Percentiles rank a stretch among this genome's conserved stretches.
These are phyloP conservation scores for Thaumetopoea pityocampa DNA, from an alignment of 1,140 invertebrate species.

Conservation along the genomic window DNA sequence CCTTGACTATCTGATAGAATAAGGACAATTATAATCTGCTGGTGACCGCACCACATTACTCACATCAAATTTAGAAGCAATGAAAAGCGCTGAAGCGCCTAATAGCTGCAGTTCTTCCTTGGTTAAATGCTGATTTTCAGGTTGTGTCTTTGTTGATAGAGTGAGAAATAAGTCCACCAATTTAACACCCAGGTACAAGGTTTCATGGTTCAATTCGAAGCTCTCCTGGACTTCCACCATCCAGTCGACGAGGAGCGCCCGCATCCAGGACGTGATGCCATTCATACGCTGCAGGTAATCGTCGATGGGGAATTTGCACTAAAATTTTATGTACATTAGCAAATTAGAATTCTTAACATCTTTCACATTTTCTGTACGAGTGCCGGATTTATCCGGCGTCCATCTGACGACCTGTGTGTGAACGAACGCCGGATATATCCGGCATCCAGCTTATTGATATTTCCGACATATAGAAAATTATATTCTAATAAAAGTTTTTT, in stretches of 20 bases:
- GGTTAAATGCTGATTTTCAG: constrained; percentile 77
- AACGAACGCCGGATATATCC: too few relatives aligned
- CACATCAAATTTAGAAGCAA: constrained; percentile 97
- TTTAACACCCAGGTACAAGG: constrained; percentile 96
- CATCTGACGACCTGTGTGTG: too few relatives aligned
- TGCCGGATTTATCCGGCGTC: too few relatives aligned
- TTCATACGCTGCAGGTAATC: constrained; percentile 90
- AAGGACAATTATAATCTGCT: too few relatives aligned
- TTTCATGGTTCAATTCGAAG: constrained; percentile 99
- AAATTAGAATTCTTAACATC: too few relatives aligned
- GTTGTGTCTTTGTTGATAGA: constrained; percentile 36
- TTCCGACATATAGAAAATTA: too few relatives aligned
- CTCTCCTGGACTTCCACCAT: constrained; percentile 98
- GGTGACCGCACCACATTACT: constrained; percentile 51
- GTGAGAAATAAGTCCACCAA: constrained; percentile 94
- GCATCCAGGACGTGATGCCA: constrained; percentile 88
- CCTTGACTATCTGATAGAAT: too few relatives aligned
- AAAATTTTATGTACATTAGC: too few relatives aligned
- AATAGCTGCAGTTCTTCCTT: constrained; percentile 92
- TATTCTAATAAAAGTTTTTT: too few relatives aligned
- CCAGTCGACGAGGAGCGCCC: constrained; percentile 97
- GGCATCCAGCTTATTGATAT: too few relatives aligned
- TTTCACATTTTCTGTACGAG: too few relatives aligned
- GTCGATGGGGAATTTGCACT: constrained; percentile 81
- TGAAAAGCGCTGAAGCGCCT: constrained; percentile 93